Percentiles rank a stretch among this genome's conserved stretches.
Evolutionary conservation across 2,797 vertebrate species (phyloP).

Genomic region (Phrynocephalus guinanensis): DNA sequence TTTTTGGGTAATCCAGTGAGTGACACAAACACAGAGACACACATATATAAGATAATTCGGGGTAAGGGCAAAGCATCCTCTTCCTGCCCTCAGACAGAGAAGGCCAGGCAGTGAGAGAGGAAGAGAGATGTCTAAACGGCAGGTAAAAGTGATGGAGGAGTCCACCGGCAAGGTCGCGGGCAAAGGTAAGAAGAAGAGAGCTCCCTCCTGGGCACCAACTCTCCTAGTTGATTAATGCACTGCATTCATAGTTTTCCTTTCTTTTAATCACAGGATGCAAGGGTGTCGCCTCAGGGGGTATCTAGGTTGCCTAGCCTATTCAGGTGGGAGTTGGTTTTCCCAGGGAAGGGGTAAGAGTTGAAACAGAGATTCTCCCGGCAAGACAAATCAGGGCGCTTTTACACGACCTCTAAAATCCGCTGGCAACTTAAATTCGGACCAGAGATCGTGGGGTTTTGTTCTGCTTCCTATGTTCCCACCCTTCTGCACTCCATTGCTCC

Average conservation of each 20-base stretch:
- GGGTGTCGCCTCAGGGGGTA: neutral
- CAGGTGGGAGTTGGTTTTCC: neutral
- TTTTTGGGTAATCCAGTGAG: neutral
- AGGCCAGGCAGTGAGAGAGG: no score
- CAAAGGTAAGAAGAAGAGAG: constrained; percentile 2
- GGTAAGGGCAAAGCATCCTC: no score
- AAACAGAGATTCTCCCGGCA: no score
- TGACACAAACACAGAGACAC: no score
- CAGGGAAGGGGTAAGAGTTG: neutral
- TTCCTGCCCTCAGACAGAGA: neutral
- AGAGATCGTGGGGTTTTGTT: no score
- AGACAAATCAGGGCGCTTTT: no score
- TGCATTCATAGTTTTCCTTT: neutral
- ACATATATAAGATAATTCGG: neutral
- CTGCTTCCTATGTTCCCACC: no score
- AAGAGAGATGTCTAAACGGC: neutral
- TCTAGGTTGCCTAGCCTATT: neutral
- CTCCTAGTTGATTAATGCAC: neutral
- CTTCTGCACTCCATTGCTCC: no score
- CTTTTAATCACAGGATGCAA: neutral
- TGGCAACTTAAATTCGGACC: no score
- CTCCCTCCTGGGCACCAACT: no score
- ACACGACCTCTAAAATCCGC: no score
- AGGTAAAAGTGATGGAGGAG: neutral
- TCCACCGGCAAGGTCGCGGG: accelerated